Conservation (phyloP, 2,797 vertebrate genomes). For the Microhierax caerulescens region DNA sequence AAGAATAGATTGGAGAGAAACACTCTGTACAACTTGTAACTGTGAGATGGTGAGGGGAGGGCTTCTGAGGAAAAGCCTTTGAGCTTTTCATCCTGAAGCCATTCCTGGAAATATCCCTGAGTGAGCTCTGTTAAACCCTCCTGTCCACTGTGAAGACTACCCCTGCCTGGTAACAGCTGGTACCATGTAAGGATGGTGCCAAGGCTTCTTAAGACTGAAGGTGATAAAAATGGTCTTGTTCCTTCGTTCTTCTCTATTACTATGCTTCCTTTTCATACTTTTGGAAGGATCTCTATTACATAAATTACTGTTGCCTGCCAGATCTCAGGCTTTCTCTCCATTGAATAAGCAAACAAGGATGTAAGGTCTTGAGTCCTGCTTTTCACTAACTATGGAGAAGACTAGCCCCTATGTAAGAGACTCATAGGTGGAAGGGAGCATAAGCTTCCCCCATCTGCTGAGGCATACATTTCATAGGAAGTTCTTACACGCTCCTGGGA, state of each 20-base stretch:
- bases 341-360: not conserved
- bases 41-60: not conserved
- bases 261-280: not conserved
- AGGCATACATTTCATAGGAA: not conserved
- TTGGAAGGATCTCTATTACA: not conserved
- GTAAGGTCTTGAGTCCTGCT: not conserved
- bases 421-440: not conserved
- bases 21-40: not conserved
- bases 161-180: not conserved
- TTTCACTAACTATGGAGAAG: not conserved
- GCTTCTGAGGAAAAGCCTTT: not conserved
- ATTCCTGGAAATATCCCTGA: not conserved
- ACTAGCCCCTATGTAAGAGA: not conserved
- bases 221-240: not conserved
- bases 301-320: not conserved
- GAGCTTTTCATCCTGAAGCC: not conserved
- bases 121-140: not conserved
- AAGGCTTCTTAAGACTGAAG: not conserved
- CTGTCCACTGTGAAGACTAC: not conserved
- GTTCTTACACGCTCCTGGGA: not conserved
- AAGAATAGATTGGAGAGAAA: not conserved
- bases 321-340: not conserved
- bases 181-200: not conserved
- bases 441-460: not conserved
- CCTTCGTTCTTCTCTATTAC: not conserved